Conservation (phyloP, 2,113 vertebrate genomes). For the Smithornis capensis region DNA sequence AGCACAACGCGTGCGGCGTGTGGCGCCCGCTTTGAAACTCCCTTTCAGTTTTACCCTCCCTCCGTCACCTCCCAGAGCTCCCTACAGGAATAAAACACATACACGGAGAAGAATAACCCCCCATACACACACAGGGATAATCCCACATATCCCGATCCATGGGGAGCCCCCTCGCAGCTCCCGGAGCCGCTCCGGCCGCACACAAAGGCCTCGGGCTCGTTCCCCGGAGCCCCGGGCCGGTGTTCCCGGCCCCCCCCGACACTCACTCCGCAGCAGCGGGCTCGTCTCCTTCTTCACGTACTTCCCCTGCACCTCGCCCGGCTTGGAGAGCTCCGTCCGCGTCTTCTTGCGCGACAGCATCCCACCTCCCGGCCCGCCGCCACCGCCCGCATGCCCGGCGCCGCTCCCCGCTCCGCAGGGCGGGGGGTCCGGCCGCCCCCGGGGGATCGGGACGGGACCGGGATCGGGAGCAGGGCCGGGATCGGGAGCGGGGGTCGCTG, state of each 20-base stretch:
- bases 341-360: constrained; percentile 97
- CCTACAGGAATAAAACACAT: fast-evolving
- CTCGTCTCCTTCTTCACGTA: constrained; percentile 99
- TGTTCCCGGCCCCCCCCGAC: background rate
- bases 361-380: background rate
- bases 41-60: too few species aligned
- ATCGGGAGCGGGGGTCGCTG: background rate
- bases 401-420: background rate
- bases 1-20: fast-evolving
- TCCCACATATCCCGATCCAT: too few species aligned
- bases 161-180: background rate
- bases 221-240: background rate
- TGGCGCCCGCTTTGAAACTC: background rate
- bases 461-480: too few species aligned
- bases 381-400: constrained; percentile 8
- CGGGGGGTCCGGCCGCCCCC: background rate
- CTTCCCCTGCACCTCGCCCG: constrained; percentile 94
- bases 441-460: background rate
- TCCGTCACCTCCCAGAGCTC: background rate
- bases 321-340: constrained; percentile 92
- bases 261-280: constrained; percentile 93
- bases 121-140: fast-evolving
- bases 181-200: background rate
- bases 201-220: background rate
- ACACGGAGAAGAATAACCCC: background rate